These are phyloP conservation scores for Amniataba percoides DNA, from an alignment of 2,797 vertebrate genomes.

Conservation along the genomic window DNA sequence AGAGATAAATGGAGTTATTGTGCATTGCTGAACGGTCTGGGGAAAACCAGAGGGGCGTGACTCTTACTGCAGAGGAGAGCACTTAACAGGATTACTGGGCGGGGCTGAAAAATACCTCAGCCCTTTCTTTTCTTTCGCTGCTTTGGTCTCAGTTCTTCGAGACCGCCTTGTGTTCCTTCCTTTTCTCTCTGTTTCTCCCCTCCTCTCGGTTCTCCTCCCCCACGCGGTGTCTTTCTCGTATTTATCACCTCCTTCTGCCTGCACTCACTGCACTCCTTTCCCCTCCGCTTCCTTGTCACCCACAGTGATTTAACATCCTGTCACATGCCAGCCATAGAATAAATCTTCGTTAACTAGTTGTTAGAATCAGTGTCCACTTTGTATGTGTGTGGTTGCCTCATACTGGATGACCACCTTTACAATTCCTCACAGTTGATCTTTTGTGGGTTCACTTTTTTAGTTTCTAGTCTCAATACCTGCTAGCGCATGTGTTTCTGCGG, in stretches of 20 bases:
- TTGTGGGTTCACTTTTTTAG: background rate
- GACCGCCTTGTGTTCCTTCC: conserved; percentile 3
- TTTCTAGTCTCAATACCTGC: conserved; percentile 85
- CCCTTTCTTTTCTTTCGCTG: conserved; percentile 39
- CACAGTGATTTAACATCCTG: conserved; percentile 16
- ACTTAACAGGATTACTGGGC: conserved; percentile 84
- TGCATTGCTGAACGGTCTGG: conserved; percentile 53
- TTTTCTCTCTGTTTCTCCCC: background rate
- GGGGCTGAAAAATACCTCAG: conserved; percentile 61
- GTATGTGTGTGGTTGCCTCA: background rate
- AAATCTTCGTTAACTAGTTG: conserved; percentile 3
- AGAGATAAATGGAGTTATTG: conserved; percentile 75
- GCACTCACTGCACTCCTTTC: conserved; percentile 9
- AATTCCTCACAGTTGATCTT: background rate
- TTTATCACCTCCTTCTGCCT: conserved; percentile 32
- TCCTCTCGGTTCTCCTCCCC: background rate
- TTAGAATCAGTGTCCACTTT: conserved; percentile 7
- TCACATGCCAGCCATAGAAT: conserved; percentile 2
- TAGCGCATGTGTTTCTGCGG: conserved; percentile 88
- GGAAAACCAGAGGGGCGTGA: conserved; percentile 61
- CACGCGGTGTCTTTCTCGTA: conserved; percentile 8
- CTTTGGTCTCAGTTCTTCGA: conserved; percentile 34
- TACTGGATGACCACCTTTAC: background rate
- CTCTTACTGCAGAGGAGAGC: conserved; percentile 77
- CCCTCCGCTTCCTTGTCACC: conserved; percentile 20